These are phyloP conservation scores for Sitta carolinensis DNA, from an alignment of 2,797 vertebrate genomes.

Conservation along the genomic window DNA sequence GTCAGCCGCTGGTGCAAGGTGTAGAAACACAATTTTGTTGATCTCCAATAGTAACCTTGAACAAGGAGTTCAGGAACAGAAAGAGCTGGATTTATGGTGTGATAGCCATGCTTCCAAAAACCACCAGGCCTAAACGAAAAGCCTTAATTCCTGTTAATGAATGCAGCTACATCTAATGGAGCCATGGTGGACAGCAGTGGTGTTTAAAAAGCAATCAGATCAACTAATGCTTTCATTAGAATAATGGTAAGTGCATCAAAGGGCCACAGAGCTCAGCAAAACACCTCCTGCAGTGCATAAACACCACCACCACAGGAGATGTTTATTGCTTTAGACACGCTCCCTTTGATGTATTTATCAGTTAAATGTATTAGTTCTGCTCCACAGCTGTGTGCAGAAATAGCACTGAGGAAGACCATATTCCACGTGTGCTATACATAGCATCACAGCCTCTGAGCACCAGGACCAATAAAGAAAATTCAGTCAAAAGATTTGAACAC, in stretches of 20 bases:
- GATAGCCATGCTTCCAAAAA: neutral
- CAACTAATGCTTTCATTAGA: slow-evolving; percentile 63
- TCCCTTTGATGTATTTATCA: slow-evolving; percentile 76
- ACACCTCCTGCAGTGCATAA: slow-evolving; percentile 53
- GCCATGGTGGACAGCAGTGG: slow-evolving; percentile 12
- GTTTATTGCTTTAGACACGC: slow-evolving; percentile 68
- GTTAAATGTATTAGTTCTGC: slow-evolving; percentile 73
- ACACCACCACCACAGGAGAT: slow-evolving; percentile 63
- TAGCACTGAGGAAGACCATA: slow-evolving; percentile 22
- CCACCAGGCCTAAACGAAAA: neutral
- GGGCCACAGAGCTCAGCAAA: slow-evolving; percentile 31
- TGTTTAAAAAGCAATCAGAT: slow-evolving; percentile 67
- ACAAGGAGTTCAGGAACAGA: neutral
- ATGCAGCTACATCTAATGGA: neutral
- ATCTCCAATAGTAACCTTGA: neutral
- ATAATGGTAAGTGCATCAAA: slow-evolving; percentile 70
- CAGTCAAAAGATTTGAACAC: neutral
- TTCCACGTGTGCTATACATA: slow-evolving; percentile 36
- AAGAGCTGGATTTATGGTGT: neutral
- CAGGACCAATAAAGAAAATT: neutral
- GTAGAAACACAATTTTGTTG: neutral
- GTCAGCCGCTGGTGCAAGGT: neutral
- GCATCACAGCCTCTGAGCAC: neutral
- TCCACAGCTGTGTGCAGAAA: slow-evolving; percentile 49
- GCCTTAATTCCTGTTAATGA: neutral